A percentile compares a stretch with the other conserved stretches of the same genome.
phyloP scores from a whole-genome alignment of 2,113 vertebrate genomes.

The Dicaeum eximium region DNA sequence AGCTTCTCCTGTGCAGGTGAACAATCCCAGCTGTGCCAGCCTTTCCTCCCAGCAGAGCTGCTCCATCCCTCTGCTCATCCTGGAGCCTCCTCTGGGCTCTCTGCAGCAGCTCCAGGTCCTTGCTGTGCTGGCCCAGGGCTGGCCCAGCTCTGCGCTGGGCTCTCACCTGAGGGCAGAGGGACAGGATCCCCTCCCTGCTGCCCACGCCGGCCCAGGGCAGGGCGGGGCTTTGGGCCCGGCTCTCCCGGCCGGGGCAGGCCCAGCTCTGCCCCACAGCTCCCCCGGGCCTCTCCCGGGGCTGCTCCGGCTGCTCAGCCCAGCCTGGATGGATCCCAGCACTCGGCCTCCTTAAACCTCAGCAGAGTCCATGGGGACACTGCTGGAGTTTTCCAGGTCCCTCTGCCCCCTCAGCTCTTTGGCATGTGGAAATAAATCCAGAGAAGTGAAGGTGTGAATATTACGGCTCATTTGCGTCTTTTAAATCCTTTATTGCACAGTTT shows the following conservation, averaged over 20 bases:
- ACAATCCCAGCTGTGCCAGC: neutral
- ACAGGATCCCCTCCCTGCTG: neutral
- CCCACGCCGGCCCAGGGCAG: neutral
- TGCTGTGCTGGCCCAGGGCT: neutral
- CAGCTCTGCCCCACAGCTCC: neutral
- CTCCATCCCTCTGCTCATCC: neutral
- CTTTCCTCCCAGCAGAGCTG: neutral
- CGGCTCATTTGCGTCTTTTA: neutral
- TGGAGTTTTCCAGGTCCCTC: neutral
- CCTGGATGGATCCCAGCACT: neutral
- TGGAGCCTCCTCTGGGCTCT: neutral
- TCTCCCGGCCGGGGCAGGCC: neutral
- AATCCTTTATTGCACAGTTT: neutral
- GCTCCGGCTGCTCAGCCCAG: neutral
- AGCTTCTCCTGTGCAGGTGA: neutral
- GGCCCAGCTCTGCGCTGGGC: neutral
- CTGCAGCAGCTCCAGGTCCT: neutral
- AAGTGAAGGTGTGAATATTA: neutral
- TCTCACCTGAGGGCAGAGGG: neutral
- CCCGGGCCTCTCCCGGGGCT: neutral
- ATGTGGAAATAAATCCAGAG: neutral
- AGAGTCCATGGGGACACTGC: neutral
- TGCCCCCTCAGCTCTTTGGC: neutral
- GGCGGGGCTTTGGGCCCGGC: neutral
- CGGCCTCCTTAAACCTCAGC: neutral